phyloP scores from a whole-genome alignment of 2,797 vertebrate species.

The Nannoperca australis region DNA sequence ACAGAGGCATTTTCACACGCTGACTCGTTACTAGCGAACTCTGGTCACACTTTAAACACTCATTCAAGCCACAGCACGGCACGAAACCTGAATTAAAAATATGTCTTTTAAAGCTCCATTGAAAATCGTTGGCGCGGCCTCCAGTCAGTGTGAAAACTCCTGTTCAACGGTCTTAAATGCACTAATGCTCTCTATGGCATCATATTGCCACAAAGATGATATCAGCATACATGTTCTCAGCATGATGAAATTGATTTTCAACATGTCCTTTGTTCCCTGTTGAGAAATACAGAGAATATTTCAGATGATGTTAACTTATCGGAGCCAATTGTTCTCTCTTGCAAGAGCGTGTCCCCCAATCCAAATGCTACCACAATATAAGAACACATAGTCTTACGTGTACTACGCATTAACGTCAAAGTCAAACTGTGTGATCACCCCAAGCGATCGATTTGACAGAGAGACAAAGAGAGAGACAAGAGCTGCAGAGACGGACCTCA shows the following conservation, averaged over 20 bases:
- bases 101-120: conserved; percentile 19
- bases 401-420: too few relatives aligned
- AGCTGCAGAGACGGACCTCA: background rate
- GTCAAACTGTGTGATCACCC: background rate
- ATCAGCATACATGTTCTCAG: conserved; percentile 29
- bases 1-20: conserved; percentile 9
- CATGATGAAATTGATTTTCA: conserved; percentile 62
- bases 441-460: background rate
- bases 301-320: conserved; percentile 30
- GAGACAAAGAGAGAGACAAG: background rate
- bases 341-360: background rate
- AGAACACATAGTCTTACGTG: background rate
- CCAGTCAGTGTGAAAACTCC: conserved; percentile 5
- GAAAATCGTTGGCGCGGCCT: conserved; percentile 23
- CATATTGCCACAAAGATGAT: conserved; percentile 32
- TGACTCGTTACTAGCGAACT: background rate
- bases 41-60: conserved; percentile 25
- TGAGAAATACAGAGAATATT: conserved; percentile 46
- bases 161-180: conserved; percentile 49
- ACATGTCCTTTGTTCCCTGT: conserved; percentile 43
- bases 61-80: background rate
- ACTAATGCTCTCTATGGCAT: conserved; percentile 53
- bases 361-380: conserved; percentile 5
- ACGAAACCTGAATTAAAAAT: conserved; percentile 17
- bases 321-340: conserved; percentile 14